A percentile compares a stretch with the other conserved stretches of the same genome.
Evolutionary conservation across 2,113 vertebrate species (phyloP).

Genomic region (Dipodomys merriami): DNA sequence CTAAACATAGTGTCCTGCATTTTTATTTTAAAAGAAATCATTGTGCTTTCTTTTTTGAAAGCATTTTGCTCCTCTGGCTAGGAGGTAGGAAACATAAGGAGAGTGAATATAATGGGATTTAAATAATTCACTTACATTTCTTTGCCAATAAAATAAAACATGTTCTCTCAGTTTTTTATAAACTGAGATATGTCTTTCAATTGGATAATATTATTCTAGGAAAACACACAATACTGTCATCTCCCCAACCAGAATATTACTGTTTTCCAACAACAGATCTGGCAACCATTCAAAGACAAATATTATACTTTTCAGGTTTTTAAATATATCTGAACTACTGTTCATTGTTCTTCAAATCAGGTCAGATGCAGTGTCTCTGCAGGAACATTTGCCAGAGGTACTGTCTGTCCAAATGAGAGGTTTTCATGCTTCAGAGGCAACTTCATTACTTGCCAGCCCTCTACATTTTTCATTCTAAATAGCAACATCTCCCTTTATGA

Average conservation of each 20-base stretch:
- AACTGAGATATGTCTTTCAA: conserved; percentile 77
- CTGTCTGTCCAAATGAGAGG: conserved; percentile 48
- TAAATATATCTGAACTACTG: conserved; percentile 55
- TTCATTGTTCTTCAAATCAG: conserved; percentile 73
- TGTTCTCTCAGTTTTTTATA: conserved; percentile 74
- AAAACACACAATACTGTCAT: conserved; percentile 72
- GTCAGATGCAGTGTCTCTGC: conserved; percentile 64
- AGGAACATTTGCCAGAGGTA: conserved; percentile 57
- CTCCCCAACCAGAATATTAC: conserved; percentile 72
- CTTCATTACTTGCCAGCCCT: conserved; percentile 60
- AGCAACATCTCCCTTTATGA: conserved; percentile 57
- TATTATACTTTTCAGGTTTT: conserved; percentile 72
- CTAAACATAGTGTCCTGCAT: conserved; percentile 67
- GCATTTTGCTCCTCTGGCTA: conserved; percentile 64
- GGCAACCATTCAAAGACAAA: conserved; percentile 61
- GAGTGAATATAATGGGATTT: conserved; percentile 82
- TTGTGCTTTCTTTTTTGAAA: conserved; percentile 75
- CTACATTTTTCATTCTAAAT: conserved; percentile 67
- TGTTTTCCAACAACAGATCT: conserved; percentile 77
- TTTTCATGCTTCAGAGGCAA: conserved; percentile 43
- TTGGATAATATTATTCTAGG: conserved; percentile 74
- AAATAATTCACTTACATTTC: conserved; percentile 77
- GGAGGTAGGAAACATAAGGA: conserved; percentile 80
- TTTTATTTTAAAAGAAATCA: conserved; percentile 77
- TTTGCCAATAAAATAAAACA: conserved; percentile 80